Evolutionary conservation across 2,113 vertebrate species (phyloP).

Genomic region (Apodemus sylvaticus): DNA sequence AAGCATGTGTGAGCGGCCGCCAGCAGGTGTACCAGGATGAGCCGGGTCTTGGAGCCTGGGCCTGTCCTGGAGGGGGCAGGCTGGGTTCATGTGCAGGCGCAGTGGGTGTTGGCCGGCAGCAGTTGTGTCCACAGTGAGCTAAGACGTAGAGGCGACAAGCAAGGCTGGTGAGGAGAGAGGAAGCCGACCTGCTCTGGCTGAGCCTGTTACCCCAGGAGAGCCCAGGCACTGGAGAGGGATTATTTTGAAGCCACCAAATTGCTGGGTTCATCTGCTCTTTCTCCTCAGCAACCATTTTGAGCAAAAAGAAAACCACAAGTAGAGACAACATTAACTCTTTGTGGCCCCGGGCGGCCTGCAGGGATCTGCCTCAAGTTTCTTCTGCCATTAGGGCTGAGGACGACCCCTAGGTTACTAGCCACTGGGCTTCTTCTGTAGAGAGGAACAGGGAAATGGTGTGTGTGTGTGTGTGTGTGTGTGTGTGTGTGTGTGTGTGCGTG

Average conservation of each 20-base stretch:
- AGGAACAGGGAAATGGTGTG: neutral
- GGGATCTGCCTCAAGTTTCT: neutral
- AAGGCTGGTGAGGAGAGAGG: neutral
- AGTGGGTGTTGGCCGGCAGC: fast-evolving
- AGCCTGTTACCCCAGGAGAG: neutral
- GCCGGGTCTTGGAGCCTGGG: neutral
- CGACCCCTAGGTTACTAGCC: neutral
- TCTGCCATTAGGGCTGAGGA: fast-evolving
- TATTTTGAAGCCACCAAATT: slow-evolving; percentile 57
- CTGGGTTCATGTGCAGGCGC: fast-evolving
- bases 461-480: too few species aligned
- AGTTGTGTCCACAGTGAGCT: fast-evolving
- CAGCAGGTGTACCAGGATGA: too few species aligned
- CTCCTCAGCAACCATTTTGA: neutral
- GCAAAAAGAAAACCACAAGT: slow-evolving; percentile 42
- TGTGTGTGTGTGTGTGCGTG: too few species aligned
- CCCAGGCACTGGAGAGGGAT: neutral
- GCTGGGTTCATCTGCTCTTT: neutral
- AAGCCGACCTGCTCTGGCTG: neutral
- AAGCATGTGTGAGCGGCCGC: neutral
- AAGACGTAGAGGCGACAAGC: fast-evolving
- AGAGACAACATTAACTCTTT: neutral
- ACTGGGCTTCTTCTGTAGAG: neutral
- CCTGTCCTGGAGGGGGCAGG: neutral
- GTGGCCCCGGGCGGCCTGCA: neutral